Percentiles rank a stretch among this genome's conserved stretches.
Conservation (phyloP, 2,797 vertebrate genomes). For the Enteromius viviparus region DNA sequence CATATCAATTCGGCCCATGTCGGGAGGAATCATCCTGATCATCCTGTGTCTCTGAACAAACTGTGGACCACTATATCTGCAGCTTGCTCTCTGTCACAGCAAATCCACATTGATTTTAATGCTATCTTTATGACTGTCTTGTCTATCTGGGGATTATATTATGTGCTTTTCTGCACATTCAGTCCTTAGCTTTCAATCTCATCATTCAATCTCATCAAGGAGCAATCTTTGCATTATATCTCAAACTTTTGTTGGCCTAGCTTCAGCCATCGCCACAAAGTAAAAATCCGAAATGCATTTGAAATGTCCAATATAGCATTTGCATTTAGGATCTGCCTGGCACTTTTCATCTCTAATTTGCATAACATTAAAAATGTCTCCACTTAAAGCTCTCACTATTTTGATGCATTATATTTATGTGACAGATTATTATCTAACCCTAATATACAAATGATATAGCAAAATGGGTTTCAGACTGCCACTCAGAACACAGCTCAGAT, state of each 20-base stretch:
- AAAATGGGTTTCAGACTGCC: slow-evolving; percentile 1
- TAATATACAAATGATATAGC: background rate
- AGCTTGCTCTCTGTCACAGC: slow-evolving; percentile 13
- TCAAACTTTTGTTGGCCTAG: no score
- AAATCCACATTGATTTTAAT: slow-evolving; percentile 34
- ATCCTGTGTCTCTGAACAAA: slow-evolving; percentile 26
- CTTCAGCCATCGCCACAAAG: background rate
- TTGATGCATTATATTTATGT: slow-evolving; percentile 5
- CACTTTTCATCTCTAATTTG: background rate
- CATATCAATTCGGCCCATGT: slow-evolving; percentile 27
- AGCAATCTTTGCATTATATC: background rate
- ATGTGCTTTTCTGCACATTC: slow-evolving; percentile 15
- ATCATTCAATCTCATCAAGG: background rate
- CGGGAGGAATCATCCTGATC: slow-evolving; percentile 10
- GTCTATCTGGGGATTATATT: slow-evolving; percentile 26
- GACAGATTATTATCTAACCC: slow-evolving; percentile 12
- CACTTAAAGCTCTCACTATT: background rate
- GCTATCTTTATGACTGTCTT: slow-evolving; percentile 3
- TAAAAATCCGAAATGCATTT: background rate
- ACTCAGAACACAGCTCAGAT: slow-evolving; percentile 2
- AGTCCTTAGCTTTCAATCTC: slow-evolving; percentile 9
- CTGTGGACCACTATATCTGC: slow-evolving; percentile 24
- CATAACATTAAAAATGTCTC: background rate
- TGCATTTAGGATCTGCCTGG: background rate
- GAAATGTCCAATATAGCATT: background rate